Base-by-base conservation (phyloP, 2,797 vertebrate species). In the Hyperoplus lanceolatus region DNA sequence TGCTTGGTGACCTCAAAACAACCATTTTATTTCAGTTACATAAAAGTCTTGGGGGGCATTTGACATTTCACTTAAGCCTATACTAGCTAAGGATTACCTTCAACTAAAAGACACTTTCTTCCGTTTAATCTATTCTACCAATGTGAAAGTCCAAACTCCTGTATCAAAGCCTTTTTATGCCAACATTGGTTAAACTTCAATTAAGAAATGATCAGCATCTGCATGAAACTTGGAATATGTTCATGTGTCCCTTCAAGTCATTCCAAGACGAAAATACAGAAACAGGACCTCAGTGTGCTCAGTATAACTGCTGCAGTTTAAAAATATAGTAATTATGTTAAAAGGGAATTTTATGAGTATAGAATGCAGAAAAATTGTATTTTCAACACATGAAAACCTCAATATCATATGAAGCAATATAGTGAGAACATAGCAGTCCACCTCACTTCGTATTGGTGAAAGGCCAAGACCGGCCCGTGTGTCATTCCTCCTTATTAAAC, bases 401-500 rank as follows among this genome's bases (percentile, higher is more conserved):
- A 12, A 0, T 42, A 16, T 50, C 5, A 58, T 42, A 56, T 45
- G 13, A 11, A 45, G n/a, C 49, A 62, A 61, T 36, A 39, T 21
- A 70, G 61, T 72, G 42, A 61, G 29, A 48, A 4, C 48, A 60
- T 11, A 41, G 58, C 51, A 61, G 73, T 83, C 61, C 29, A 54
- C 58, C 72, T 85, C 67, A 67, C 80, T 75, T 57, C 21, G 50
- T 50, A 43, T 80, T 68, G 48, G 67, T 81, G 73, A 80, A 56
- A 65, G 60, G n/a, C 66, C 48, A 42, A 45, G 53, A 48, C 36
- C 8, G 51, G 45, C 65, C 59, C 49, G 29, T 72, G 41, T 79
- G 69, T 80, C 71, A 80, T 75, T 51, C 82, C 70, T 77, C 70
- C 70, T 74, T 67, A 71, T 91, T 81, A 86, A 85, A 77, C 57